Percentiles rank a stretch among this genome's conserved stretches.
These are phyloP conservation scores for Coracias cyanogaster DNA, from an alignment of 2,797 vertebrate genomes.

Conservation along the genomic window DNA sequence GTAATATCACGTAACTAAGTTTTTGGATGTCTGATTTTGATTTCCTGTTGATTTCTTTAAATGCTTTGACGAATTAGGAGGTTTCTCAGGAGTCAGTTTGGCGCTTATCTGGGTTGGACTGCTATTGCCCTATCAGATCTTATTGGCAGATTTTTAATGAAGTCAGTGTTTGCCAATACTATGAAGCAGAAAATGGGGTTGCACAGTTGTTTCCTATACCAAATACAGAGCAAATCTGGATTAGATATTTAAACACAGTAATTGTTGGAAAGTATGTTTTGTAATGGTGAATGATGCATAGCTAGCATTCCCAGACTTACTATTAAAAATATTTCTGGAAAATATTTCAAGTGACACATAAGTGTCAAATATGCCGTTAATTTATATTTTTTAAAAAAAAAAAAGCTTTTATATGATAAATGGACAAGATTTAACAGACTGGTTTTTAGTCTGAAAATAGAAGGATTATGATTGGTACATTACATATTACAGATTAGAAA, in stretches of 20 bases:
- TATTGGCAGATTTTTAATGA: neutral
- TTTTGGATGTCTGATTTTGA: neutral
- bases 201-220: neutral
- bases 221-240: neutral
- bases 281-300: neutral
- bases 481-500: neutral
- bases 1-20: neutral
- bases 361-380: neutral
- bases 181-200: neutral
- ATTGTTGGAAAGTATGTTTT: neutral
- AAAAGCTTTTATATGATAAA: neutral
- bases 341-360: neutral
- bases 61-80: neutral
- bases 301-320: neutral
- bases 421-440: neutral
- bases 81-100: neutral
- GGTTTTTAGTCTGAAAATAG: neutral
- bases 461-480: neutral
- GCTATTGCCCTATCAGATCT: neutral
- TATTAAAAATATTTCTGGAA: neutral
- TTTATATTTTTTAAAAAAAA: neutral
- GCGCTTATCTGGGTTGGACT: neutral
- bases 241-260: neutral
- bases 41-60: neutral
- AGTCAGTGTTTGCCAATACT: neutral